These are phyloP conservation scores for Machimus atricapillus DNA, from an alignment of 2,888 invertebrate genomes.

Conservation along the genomic window DNA sequence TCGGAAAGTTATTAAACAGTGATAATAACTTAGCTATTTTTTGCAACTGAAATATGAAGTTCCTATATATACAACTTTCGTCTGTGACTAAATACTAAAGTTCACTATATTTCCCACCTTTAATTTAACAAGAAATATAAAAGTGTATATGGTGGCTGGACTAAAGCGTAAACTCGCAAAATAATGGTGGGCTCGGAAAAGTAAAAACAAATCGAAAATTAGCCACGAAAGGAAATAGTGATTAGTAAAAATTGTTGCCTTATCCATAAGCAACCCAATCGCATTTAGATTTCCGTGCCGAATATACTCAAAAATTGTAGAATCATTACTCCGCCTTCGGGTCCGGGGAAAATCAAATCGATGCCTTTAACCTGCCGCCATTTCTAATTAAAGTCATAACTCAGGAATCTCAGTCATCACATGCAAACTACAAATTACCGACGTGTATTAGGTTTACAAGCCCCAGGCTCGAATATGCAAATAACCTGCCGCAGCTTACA, in stretches of 20 bases:
- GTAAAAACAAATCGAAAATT: neutral
- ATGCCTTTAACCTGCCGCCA: slow-evolving; percentile 32
- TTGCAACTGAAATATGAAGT: too few species aligned
- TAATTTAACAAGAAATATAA: too few species aligned
- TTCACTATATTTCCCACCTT: too few species aligned
- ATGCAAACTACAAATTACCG: slow-evolving; percentile 46
- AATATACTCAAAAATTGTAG: neutral
- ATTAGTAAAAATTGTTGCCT: neutral
- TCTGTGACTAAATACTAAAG: too few species aligned
- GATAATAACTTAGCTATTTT: too few species aligned
- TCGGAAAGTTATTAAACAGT: too few species aligned
- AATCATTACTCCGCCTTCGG: neutral
- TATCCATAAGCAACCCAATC: slow-evolving; percentile 9
- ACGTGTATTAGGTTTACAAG: slow-evolving; percentile 33
- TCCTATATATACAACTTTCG: too few species aligned
- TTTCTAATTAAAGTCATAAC: slow-evolving; percentile 45
- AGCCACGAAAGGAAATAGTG: slow-evolving; percentile 1
- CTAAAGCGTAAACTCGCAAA: neutral
- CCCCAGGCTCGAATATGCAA: slow-evolving; percentile 27
- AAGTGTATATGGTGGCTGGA: neutral
- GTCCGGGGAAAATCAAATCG: slow-evolving; percentile 1
- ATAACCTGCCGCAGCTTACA: slow-evolving; percentile 29
- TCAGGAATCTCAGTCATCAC: slow-evolving; percentile 45
- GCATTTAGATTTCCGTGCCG: slow-evolving; percentile 22
- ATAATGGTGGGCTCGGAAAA: neutral